These are phyloP conservation scores for Aldabrachelys gigantea DNA, from an alignment of 2,113 vertebrate species.

Conservation along the genomic window DNA sequence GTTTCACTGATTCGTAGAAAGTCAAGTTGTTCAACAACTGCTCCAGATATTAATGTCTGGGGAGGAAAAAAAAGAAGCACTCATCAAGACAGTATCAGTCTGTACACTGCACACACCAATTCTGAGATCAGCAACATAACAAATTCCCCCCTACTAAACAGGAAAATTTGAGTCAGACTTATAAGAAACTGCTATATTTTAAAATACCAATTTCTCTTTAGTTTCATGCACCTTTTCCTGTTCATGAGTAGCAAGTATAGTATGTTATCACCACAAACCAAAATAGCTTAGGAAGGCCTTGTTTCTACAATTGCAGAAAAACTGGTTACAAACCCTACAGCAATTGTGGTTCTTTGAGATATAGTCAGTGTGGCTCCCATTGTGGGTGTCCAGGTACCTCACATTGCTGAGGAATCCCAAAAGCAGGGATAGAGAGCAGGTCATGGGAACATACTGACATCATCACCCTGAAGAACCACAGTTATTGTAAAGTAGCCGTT, in stretches of 20 bases:
- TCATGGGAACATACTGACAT: too few relatives aligned
- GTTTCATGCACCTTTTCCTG: not conserved
- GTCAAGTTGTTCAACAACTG: conserved; percentile 95
- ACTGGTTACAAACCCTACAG: not conserved
- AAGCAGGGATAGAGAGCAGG: not conserved
- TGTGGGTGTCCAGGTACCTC: too few relatives aligned
- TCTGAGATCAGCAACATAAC: not conserved
- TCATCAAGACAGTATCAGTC: not conserved
- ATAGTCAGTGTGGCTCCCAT: too few relatives aligned
- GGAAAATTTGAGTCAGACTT: not conserved
- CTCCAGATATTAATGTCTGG: conserved; percentile 97
- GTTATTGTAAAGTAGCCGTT: too few relatives aligned
- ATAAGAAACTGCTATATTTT: not conserved
- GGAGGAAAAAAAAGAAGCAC: not conserved
- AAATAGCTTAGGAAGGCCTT: not conserved
- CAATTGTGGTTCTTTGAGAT: too few relatives aligned
- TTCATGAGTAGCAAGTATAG: not conserved
- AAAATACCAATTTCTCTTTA: not conserved
- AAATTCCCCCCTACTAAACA: not conserved
- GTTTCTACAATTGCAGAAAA: not conserved
- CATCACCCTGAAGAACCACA: too few relatives aligned
- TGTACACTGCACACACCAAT: not conserved
- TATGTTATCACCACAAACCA: not conserved
- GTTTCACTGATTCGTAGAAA: conserved; percentile 93
- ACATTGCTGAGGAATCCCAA: not conserved